Evolutionary conservation across 2,888 invertebrate species (phyloP), one percentile per base, ranked within the genome.

Genomic region (Trichopria drosophilae): DNA sequence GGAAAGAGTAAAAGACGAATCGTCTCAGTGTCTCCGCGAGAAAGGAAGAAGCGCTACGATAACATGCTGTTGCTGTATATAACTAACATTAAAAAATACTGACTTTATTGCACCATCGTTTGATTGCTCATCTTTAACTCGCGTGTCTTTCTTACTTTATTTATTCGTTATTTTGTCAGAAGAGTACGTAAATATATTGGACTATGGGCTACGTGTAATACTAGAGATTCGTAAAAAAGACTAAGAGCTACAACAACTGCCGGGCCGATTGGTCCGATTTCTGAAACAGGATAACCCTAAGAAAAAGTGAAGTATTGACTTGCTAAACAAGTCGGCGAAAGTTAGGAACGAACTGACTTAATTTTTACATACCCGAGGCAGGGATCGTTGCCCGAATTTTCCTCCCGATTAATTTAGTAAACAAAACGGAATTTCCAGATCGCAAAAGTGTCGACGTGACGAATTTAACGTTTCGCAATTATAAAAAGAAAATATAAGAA

Each of bases 161-260:
- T 34, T 28, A 45, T 34, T 19, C 12, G 12, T 42, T 35, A 28
- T 28, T 44, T 42, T 36, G 40, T 23, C 26, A 48, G 36, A 43
- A 46, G 20, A 40, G 15, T 46, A 36, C 23, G 51, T 53, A 40
- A 39, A 51, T 40, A 22, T 36, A 51, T 42, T 47, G 5, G 15
- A 35, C 39, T 22, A 46, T 20, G 37, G 39, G 18, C 18, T 53
- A 45, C 49, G 37, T 35, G 22, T 53, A 39, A 53, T 32, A 51
- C 49, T 57, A 57, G 31, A 59, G 57, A 58, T 59, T 61, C 29
- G 55, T 60, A 60, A 63, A 62, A 63, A 62, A 63, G 52, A 29
- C 53, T 58, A 62, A 56, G 26, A 55, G 47, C 57, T 61, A 60
- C 53, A 62, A 63, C 62, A 61, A 63, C 59, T 32, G 57, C 51